Evolutionary conservation across 2,888 invertebrate species (phyloP).

Genomic region (Melanargia galathea): DNA sequence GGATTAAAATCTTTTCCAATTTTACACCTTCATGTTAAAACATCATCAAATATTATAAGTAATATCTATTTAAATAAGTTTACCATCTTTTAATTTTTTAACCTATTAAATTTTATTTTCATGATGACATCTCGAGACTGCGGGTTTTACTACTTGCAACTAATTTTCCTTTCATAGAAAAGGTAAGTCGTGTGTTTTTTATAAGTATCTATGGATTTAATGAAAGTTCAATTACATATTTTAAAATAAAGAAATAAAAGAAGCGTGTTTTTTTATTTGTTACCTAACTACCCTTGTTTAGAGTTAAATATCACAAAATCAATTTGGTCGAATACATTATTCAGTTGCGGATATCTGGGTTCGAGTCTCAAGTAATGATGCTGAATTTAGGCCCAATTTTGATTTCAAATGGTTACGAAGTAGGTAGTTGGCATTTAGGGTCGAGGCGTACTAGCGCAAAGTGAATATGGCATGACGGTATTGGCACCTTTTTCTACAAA

Average conservation of each 20-base stretch:
- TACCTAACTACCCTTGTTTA: neutral
- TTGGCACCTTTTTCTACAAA: too few species aligned
- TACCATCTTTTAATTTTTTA: constrained; percentile 46
- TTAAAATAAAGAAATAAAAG: constrained; percentile 26
- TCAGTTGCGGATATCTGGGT: too few species aligned
- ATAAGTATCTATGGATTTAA: constrained; percentile 3
- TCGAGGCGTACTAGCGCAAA: too few species aligned
- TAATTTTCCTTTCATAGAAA: constrained; percentile 27
- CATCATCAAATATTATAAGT: neutral
- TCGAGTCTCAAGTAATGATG: too few species aligned
- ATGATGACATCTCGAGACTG: constrained; percentile 62
- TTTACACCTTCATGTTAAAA: too few species aligned
- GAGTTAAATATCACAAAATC: too few species aligned
- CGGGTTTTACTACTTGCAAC: constrained; percentile 39
- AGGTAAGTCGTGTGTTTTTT: constrained; percentile 39
- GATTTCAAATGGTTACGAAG: too few species aligned
- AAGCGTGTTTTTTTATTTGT: constrained; percentile 10
- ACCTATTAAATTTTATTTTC: constrained; percentile 69
- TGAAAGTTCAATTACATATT: constrained; percentile 22
- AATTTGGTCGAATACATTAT: too few species aligned
- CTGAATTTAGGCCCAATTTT: too few species aligned
- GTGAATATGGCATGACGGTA: too few species aligned
- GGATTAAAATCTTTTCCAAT: too few species aligned
- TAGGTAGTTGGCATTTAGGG: too few species aligned
- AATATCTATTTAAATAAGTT: neutral